Percentiles rank a stretch among this genome's conserved stretches.
These are phyloP conservation scores for Luffia ferchaultella DNA, from an alignment of 2,888 invertebrate genomes.

Conservation along the genomic window DNA sequence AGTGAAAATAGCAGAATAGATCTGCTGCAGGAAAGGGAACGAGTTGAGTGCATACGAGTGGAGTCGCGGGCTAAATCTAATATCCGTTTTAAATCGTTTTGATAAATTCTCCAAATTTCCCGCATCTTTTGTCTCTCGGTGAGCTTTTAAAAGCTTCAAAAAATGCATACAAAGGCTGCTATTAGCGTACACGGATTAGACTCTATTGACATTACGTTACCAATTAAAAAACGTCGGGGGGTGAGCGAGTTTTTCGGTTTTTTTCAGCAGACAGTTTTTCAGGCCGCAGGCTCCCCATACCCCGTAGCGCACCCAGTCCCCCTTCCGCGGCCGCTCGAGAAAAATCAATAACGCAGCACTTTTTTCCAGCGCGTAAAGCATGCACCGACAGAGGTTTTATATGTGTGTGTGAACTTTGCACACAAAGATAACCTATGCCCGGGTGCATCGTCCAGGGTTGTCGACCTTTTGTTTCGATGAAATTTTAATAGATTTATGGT, in stretches of 20 bases:
- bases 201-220: constrained; percentile 66
- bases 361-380: constrained; percentile 68
- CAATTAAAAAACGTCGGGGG: constrained; percentile 54
- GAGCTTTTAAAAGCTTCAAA: background rate
- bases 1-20: too few relatives aligned
- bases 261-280: constrained; percentile 65
- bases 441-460: constrained; percentile 33
- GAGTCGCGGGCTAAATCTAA: too few relatives aligned
- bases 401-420: constrained; percentile 31
- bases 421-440: constrained; percentile 36
- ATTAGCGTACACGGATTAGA: constrained; percentile 37
- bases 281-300: constrained; percentile 49
- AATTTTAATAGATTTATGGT: too few relatives aligned
- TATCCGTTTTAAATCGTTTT: too few relatives aligned
- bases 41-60: too few relatives aligned
- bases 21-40: too few relatives aligned
- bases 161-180: background rate
- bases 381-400: constrained; percentile 48
- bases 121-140: too few relatives aligned
- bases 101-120: too few relatives aligned
- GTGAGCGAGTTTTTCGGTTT: constrained; percentile 62
- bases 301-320: constrained; percentile 25
- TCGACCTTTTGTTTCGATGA: constrained; percentile 21
- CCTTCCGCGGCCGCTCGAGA: constrained; percentile 53
- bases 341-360: constrained; percentile 69